These are phyloP conservation scores for Ia io DNA, from an alignment of 2,113 vertebrate genomes.

Conservation along the genomic window DNA sequence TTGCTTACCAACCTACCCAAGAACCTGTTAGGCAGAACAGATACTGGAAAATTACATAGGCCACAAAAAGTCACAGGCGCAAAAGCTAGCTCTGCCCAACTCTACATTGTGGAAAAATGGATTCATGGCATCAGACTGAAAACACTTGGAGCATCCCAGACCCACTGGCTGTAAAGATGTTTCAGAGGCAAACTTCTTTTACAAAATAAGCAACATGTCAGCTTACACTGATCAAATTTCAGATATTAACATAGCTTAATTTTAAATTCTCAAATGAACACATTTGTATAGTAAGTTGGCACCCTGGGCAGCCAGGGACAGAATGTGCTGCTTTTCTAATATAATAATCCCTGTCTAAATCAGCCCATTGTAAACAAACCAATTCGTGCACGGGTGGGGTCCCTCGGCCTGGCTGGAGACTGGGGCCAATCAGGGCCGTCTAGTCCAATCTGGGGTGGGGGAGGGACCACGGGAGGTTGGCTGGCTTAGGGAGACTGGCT, in stretches of 20 bases:
- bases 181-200: slow-evolving; percentile 16
- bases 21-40: neutral
- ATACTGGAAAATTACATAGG: neutral
- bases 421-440: no score
- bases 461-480: no score
- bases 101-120: neutral
- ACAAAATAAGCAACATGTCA: neutral
- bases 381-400: no score
- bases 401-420: no score
- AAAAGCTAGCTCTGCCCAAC: slow-evolving; percentile 26
- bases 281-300: neutral
- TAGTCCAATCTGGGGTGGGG: no score
- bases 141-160: neutral
- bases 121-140: neutral
- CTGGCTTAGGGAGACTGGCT: no score
- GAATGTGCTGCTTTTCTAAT: neutral
- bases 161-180: neutral
- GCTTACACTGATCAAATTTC: neutral
- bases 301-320: neutral
- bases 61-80: neutral
- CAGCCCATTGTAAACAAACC: neutral
- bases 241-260: neutral
- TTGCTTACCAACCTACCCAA: neutral
- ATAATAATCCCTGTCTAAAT: neutral
- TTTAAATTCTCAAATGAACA: slow-evolving; percentile 19